phyloP scores from a whole-genome alignment of 2,797 vertebrate genomes.

The Enteromius viviparus region DNA sequence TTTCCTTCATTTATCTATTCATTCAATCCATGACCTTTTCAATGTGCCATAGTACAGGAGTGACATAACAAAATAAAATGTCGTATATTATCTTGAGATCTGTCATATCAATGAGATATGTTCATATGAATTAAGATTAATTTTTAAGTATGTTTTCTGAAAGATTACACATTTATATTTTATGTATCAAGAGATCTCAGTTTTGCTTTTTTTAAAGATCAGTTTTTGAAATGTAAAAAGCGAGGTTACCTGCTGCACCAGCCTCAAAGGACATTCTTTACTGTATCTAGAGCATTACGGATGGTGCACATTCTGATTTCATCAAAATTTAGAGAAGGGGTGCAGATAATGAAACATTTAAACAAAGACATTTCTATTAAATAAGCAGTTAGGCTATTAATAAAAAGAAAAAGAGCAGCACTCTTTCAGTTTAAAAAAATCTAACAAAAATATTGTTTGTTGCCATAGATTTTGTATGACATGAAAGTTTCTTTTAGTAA shows the following conservation, averaged over 20 bases:
- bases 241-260: not conserved
- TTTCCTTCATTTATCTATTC: not conserved
- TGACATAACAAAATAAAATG: not conserved
- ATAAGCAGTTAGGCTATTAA: not conserved
- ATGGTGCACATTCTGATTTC: conserved; percentile 32
- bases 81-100: not conserved
- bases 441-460: not conserved
- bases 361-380: conserved; percentile 8
- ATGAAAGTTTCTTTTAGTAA: not conserved
- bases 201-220: not conserved
- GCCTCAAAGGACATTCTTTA: conserved; percentile 10
- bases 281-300: not conserved
- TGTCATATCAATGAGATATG: not conserved
- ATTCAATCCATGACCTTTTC: not conserved
- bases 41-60: not conserved
- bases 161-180: conserved; percentile 9
- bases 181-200: not conserved
- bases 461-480: not conserved
- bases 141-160: conserved; percentile 12
- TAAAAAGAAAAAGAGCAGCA: not conserved
- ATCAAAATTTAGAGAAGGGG: conserved; percentile 27
- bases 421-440: not conserved
- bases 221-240: not conserved
- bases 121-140: not conserved
- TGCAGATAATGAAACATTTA: conserved; percentile 16